A percentile compares a stretch with the other conserved stretches of the same genome.
These are phyloP conservation scores for Burhinus oedicnemus DNA, from an alignment of 2,113 vertebrate species.

Conservation along the genomic window DNA sequence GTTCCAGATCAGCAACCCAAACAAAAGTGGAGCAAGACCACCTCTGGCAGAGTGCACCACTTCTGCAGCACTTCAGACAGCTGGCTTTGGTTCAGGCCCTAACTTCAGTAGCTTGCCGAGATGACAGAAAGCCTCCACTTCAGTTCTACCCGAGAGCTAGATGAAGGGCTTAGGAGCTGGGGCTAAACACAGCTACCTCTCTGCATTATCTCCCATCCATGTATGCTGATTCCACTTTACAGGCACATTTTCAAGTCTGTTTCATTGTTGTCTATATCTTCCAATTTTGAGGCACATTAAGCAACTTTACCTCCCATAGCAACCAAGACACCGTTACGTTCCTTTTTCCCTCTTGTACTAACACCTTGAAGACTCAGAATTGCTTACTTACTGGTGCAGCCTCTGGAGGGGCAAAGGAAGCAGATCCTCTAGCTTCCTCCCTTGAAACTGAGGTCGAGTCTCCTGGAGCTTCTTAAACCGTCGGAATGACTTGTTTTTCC, in stretches of 20 bases:
- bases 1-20: neutral
- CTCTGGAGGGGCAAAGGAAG: slow-evolving; percentile 87
- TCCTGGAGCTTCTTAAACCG: slow-evolving; percentile 92
- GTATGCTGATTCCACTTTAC: neutral
- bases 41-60: neutral
- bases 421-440: slow-evolving; percentile 83
- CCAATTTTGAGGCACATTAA: neutral
- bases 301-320: neutral
- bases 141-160: neutral
- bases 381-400: slow-evolving; percentile 84
- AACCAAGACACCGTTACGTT: neutral
- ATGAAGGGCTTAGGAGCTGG: neutral
- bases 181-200: neutral
- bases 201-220: neutral
- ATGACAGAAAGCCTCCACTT: neutral
- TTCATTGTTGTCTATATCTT: neutral
- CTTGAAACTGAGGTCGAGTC: slow-evolving; percentile 84
- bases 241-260: neutral
- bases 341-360: neutral
- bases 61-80: neutral
- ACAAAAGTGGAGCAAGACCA: neutral
- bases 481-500: slow-evolving; percentile 87
- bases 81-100: neutral
- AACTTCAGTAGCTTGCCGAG: neutral
- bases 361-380: neutral